Evolutionary conservation across 2,113 vertebrate genomes (phyloP).

Genomic region (Apistogramma diplotaenia): DNA sequence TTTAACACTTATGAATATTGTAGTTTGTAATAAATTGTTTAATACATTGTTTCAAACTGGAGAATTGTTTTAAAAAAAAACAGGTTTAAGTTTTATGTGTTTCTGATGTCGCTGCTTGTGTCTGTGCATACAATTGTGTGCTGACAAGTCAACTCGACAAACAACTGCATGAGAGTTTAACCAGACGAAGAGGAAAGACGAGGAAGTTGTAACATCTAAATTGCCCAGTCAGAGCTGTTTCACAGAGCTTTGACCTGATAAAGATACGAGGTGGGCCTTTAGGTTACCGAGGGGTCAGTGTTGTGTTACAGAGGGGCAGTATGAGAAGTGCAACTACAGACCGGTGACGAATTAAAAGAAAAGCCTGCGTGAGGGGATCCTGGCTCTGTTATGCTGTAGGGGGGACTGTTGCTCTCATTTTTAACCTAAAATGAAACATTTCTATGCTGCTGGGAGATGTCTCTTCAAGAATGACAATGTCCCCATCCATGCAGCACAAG

Average conservation of each 20-base stretch:
- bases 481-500: neutral
- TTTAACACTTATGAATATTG: neutral
- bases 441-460: neutral
- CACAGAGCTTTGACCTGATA: slow-evolving; percentile 43
- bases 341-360: neutral
- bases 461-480: neutral
- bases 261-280: slow-evolving; percentile 1
- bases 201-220: slow-evolving; percentile 9
- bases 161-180: neutral
- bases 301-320: neutral
- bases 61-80: neutral
- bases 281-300: slow-evolving; percentile 46
- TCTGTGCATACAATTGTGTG: neutral
- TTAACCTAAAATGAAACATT: neutral
- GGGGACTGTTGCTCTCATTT: neutral
- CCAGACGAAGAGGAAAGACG: neutral
- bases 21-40: neutral
- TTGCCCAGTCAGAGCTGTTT: neutral
- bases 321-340: neutral
- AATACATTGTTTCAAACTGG: neutral
- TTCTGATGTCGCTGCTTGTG: neutral
- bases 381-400: neutral
- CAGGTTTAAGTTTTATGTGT: neutral
- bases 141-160: neutral
- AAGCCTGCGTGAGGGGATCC: neutral